Evolutionary conservation across 2,888 invertebrate species (phyloP).

Genomic region (Oscheius sp.): DNA sequence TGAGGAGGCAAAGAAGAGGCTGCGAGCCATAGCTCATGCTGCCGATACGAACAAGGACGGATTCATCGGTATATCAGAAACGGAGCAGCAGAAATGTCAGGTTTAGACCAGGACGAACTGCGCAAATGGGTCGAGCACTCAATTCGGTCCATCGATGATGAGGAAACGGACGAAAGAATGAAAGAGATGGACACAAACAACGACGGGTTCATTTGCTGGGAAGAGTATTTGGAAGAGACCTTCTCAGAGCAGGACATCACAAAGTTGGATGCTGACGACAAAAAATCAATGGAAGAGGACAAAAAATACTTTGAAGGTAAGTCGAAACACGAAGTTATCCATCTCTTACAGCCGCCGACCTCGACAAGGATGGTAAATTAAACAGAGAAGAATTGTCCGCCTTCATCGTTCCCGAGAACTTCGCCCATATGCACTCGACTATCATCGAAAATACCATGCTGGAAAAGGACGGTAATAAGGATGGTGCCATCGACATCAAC

Average conservation of each 20-base stretch:
- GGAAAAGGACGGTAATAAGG: constrained; percentile 87
- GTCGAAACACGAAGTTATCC: constrained; percentile 82
- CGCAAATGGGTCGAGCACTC: constrained; percentile 92
- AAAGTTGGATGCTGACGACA: constrained; percentile 63
- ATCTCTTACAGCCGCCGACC: constrained; percentile 79
- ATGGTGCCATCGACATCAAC: constrained; percentile 86
- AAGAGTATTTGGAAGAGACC: constrained; percentile 88
- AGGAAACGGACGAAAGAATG: constrained; percentile 74
- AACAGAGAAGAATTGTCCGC: constrained; percentile 85
- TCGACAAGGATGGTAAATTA: constrained; percentile 84
- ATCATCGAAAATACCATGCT: constrained; percentile 79
- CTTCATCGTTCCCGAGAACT: constrained; percentile 94
- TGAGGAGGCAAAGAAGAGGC: constrained; percentile 85
- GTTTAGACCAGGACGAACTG: constrained; percentile 79
- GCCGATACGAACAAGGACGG: constrained; percentile 90
- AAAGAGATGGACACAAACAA: constrained; percentile 80
- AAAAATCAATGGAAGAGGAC: constrained; percentile 81
- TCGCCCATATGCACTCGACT: constrained; percentile 82
- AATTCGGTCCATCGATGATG: constrained; percentile 80
- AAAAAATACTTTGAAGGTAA: constrained; percentile 84
- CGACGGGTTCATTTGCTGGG: constrained; percentile 78
- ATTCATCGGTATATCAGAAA: constrained; percentile 80
- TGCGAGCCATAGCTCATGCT: constrained; percentile 83
- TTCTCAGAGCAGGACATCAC: constrained; percentile 78
- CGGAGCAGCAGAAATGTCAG: neutral